Conservation (phyloP, 2,888 invertebrate genomes). For the Tipula vernalis region DNA sequence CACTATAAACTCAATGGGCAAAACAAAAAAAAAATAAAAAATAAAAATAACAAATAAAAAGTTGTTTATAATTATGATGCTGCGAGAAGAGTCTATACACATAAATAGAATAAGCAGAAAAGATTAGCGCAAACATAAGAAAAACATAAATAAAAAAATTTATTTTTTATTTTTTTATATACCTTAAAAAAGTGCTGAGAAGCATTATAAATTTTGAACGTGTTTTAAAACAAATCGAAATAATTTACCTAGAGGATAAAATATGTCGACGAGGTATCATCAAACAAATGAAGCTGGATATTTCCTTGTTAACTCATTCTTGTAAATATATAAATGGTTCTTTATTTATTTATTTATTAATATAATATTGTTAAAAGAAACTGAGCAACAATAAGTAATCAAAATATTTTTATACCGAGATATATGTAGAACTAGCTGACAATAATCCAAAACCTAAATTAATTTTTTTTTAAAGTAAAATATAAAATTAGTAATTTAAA, state of each 20-base stretch:
- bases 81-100: background rate
- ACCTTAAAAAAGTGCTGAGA: background rate
- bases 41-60: background rate
- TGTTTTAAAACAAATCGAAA: constrained; percentile 8
- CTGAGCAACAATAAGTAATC: background rate
- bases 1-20: background rate
- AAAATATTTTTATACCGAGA: background rate
- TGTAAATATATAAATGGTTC: background rate
- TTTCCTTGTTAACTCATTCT: background rate
- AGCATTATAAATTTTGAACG: background rate
- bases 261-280: constrained; percentile 8
- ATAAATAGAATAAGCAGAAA: background rate
- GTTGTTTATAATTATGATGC: background rate
- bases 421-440: background rate
- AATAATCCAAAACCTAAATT: background rate
- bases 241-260: constrained; percentile 8
- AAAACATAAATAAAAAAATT: background rate
- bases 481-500: background rate
- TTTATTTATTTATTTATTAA: background rate
- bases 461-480: background rate
- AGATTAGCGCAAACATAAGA: background rate
- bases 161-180: background rate
- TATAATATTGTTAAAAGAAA: background rate
- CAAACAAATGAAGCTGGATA: constrained; percentile 8
- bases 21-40: background rate